Base-by-base conservation (phyloP, 2,797 vertebrate genomes). In the Kryptolebias ocellatus region DNA sequence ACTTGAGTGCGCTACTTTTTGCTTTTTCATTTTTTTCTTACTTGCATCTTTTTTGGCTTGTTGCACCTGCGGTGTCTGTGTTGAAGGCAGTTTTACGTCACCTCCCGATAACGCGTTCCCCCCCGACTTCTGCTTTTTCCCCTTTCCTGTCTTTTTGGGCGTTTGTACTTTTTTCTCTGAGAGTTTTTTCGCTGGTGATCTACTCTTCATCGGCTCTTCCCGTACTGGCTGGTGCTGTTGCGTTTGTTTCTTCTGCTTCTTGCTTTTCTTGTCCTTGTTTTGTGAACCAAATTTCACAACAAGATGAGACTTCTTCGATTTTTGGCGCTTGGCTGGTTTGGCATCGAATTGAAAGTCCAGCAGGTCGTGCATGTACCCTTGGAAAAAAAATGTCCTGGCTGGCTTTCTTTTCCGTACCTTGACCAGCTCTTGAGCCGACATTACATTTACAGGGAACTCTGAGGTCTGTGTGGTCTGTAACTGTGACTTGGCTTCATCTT, bases 321-420 rank as follows among this genome's bases (percentile, higher is more conserved):
- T 89, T 72, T 87, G 84, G 2, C 86, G 83, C 78, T 94, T 95
- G 20, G 88, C 64, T 14, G 81, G 78, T 60, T 70, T 78, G 31
- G 71, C 49, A 18, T 82, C 70, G 28, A 77, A 79, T 39, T 79
- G 64, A 8, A 88, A 88, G 62, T 84, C 81, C 16, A 79, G 54
- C 14, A 88, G 57, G 64, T 91, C 90, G 60, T 92, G 86, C 72
- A 89, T 87, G 60, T 89, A 83, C 61, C 85, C 90, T 79, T 91
- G 88, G 60, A 89, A 90, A 54, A 90, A 53, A 77, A 86, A 88
- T 0, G 84, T 67, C 55, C 85, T 80, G 4, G 87, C 78, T 17
- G 91, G 74, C 64, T 92, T 92, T 77, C 92, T 90, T 84, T 92
- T 90, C 45, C 90, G 84, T 27, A 90, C 88, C 83, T 92, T 92